These are phyloP conservation scores for Mirza zaza DNA, from an alignment of 2,113 vertebrate species.

Conservation along the genomic window DNA sequence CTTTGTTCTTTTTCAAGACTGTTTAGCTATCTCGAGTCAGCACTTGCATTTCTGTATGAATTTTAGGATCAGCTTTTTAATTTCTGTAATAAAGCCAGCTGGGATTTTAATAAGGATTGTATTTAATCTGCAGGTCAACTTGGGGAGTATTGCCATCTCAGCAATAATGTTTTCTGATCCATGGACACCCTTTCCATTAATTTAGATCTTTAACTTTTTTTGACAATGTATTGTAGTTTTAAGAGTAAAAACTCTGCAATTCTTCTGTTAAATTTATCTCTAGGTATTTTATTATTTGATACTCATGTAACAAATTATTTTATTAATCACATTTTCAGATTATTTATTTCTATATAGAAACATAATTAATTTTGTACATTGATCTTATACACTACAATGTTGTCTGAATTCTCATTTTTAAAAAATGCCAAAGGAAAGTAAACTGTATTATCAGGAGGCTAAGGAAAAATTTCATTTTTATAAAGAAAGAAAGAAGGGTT, in stretches of 20 bases:
- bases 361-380: neutral
- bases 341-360: neutral
- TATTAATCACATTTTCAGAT: conserved; percentile 9
- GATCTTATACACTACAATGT: neutral
- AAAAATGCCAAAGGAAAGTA: neutral
- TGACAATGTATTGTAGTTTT: neutral
- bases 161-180: neutral
- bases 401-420: neutral
- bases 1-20: neutral
- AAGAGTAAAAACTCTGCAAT: neutral
- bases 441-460: neutral
- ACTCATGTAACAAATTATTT: neutral
- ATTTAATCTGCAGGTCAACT: neutral
- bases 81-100: neutral
- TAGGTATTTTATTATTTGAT: neutral
- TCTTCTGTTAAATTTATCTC: neutral
- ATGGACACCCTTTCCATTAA: neutral
- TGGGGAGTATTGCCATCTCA: neutral
- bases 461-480: neutral
- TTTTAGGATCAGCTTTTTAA: neutral
- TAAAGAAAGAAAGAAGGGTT: neutral
- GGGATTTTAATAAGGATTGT: neutral
- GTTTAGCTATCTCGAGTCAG: neutral
- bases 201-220: neutral
- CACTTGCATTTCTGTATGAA: neutral